Evolutionary conservation across 2,113 vertebrate species (phyloP).

Genomic region (Embiotoca jacksoni): DNA sequence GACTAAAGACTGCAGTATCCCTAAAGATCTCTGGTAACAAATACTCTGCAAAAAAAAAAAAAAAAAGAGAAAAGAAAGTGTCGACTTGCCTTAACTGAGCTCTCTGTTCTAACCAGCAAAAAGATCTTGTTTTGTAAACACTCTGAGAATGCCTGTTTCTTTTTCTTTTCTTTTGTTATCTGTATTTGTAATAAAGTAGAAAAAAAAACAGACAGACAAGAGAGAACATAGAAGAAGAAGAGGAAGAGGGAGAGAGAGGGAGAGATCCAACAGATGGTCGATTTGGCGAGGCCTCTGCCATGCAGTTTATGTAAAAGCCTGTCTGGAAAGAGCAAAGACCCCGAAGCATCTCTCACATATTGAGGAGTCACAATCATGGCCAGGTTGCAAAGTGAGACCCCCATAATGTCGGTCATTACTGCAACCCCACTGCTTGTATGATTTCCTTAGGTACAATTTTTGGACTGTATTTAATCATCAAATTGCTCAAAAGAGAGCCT

Average conservation of each 20-base stretch:
- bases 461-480: not conserved
- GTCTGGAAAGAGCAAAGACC: conserved; percentile 78
- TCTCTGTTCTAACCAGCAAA: conserved; percentile 67
- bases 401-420: conserved; percentile 59
- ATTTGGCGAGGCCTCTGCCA: conserved; percentile 79
- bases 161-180: conserved; percentile 53
- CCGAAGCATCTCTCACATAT: conserved; percentile 75
- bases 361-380: conserved; percentile 72
- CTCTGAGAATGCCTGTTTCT: conserved; percentile 53
- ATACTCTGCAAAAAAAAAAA: conserved; percentile 63
- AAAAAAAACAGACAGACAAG: conserved; percentile 49
- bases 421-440: conserved; percentile 28
- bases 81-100: conserved; percentile 67
- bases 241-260: conserved; percentile 44
- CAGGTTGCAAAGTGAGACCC: conserved; percentile 65
- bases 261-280: conserved; percentile 82
- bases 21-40: conserved; percentile 80
- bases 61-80: conserved; percentile 25
- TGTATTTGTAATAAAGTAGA: conserved; percentile 68
- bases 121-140: conserved; percentile 72
- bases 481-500: not conserved
- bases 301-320: conserved; percentile 80
- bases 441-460: not conserved
- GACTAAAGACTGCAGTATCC: conserved; percentile 82
- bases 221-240: conserved; percentile 38